Evolutionary conservation across 2,113 vertebrate species (phyloP), one percentile per base, ranked within the genome.

Genomic region (Syngnathus scovelli): DNA sequence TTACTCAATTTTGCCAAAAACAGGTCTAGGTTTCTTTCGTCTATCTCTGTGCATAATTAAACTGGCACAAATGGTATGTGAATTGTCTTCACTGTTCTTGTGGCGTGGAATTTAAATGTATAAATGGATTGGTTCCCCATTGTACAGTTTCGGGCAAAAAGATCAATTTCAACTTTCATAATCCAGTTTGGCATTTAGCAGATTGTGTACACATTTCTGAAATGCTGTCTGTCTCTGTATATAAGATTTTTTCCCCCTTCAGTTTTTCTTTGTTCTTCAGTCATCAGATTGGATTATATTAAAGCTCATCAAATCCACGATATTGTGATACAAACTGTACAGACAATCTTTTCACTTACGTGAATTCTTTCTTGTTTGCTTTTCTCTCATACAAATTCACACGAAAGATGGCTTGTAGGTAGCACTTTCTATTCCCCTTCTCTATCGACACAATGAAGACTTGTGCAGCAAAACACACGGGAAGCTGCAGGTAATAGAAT

Each of bases 81-180:
- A 85, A 85, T 84, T 71, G 75, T 77, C 76, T 87, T 91, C 78
- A 86, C 85, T 81, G 77, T 88, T 82, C 80, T 78, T 71, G 70
- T 78, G 82, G 83, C 81, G 82, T 83, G 84, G 82, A 85, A 82
- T 87, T 68, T 85, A 87, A 89, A 87, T 90, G 90, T 87, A 88
- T 85, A 88, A 90, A 90, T 89, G 87, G 82, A 86, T 88, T 88
- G 80, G 81, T 67, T 74, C 85, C 89, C 83, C 27, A 33, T 33
- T 33, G 27, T 33, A 87, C 72, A 85, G 83, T 81, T 89, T 83
- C 87, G 85, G 75, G 84, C 83, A 86, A 88, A 89, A 85, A 87
- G 87, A 82, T 88, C 85, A 90, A 86, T 89, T 87, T 91, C 82
- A 84, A 81, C 72, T 82, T 85, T 91, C 87, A 91, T 92, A 91